Percentiles rank a stretch among this genome's conserved stretches.
Conservation (phyloP, 2,888 invertebrate genomes). For the Panzeria rudis region DNA sequence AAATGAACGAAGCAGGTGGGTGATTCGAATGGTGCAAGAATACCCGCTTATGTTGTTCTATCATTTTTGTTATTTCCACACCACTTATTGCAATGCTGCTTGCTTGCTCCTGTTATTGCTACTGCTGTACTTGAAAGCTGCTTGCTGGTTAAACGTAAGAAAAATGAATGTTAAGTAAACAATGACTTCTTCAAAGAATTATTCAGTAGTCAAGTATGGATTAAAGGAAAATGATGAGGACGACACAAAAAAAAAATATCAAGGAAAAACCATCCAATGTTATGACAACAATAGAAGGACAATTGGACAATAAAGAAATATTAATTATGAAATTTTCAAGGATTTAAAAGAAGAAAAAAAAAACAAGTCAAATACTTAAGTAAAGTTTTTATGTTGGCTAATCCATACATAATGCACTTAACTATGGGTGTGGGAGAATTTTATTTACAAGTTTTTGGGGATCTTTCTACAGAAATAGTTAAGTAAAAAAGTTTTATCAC, state of each 20-base stretch:
- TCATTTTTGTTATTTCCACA: slow-evolving; percentile 44
- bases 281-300: slow-evolving; percentile 64
- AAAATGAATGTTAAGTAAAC: slow-evolving; percentile 77
- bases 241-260: not conserved
- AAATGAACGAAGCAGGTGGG: slow-evolving; percentile 71
- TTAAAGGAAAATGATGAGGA: slow-evolving; percentile 64
- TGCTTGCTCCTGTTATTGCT: slow-evolving; percentile 16
- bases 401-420: slow-evolving; percentile 11
- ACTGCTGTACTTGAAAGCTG: slow-evolving; percentile 68
- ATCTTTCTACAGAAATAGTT: not conserved
- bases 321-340: slow-evolving; percentile 62
- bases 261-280: slow-evolving; percentile 40
- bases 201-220: slow-evolving; percentile 72
- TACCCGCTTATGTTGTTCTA: slow-evolving; percentile 20
- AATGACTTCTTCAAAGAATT: slow-evolving; percentile 71
- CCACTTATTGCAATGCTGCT: slow-evolving; percentile 31
- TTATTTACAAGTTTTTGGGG: slow-evolving; percentile 11
- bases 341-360: slow-evolving; percentile 48
- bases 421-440: not conserved
- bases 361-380: slow-evolving; percentile 19
- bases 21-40: slow-evolving; percentile 33
- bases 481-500: not conserved
- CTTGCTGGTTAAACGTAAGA: slow-evolving; percentile 67
- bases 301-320: slow-evolving; percentile 57
- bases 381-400: slow-evolving; percentile 42